Evolutionary conservation across 53 echinoderm and acorn worm species (phyloP).

Genomic region (Luidia sarsii): DNA sequence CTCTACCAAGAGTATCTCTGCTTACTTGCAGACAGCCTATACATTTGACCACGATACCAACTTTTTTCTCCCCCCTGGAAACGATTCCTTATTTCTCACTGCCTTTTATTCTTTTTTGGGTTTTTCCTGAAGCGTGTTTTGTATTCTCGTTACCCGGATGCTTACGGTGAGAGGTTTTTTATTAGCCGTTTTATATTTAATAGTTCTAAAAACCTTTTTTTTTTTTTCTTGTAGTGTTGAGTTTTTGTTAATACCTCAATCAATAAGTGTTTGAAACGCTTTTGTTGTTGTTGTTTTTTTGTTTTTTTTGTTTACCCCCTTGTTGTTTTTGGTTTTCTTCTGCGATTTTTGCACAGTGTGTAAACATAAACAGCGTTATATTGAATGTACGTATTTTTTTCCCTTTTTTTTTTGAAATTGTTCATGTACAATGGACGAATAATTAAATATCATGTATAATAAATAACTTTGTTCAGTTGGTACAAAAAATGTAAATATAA

Average conservation of each 20-base stretch:
- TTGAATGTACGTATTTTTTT: slow-evolving; percentile 49
- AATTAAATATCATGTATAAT: slow-evolving; percentile 50
- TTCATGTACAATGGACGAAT: slow-evolving; percentile 44
- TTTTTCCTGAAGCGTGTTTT: background rate
- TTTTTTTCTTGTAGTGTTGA: slow-evolving; percentile 35
- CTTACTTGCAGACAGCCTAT: no score
- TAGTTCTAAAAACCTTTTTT: slow-evolving; percentile 35
- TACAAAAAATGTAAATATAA: slow-evolving; percentile 58
- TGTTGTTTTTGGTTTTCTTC: background rate
- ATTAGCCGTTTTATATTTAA: slow-evolving; percentile 50
- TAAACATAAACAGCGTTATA: slow-evolving; percentile 52
- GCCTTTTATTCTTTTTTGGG: background rate
- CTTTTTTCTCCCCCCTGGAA: no score
- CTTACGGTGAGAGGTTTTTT: background rate
- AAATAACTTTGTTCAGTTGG: slow-evolving; percentile 59
- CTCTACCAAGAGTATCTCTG: no score
- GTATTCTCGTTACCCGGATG: slow-evolving; percentile 1
- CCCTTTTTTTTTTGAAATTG: slow-evolving; percentile 23
- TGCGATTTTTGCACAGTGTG: slow-evolving; percentile 43
- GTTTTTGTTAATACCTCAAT: slow-evolving; percentile 31
- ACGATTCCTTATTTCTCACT: background rate
- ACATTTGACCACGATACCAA: no score
- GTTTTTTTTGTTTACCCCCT: slow-evolving; percentile 12
- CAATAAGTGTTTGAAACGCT: slow-evolving; percentile 52
- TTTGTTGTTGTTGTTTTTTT: slow-evolving; percentile 28